Evolutionary conservation across 2,113 vertebrate species (phyloP).

Genomic region (Marmota monax): DNA sequence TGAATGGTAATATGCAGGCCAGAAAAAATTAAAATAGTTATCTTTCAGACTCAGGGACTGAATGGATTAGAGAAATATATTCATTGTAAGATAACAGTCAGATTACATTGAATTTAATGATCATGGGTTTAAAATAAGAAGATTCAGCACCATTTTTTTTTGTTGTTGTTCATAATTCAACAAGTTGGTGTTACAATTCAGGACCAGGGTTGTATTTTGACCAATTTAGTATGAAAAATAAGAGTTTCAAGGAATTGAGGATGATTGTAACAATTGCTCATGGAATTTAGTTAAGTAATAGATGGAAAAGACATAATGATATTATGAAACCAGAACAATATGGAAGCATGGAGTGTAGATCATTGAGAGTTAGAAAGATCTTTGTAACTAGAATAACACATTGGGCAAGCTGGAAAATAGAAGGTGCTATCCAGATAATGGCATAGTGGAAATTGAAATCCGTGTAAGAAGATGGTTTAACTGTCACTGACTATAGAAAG

Average conservation of each 20-base stretch:
- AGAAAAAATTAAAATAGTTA: background rate
- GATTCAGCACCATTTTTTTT: background rate
- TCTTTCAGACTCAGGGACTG: background rate
- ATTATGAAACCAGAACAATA: background rate
- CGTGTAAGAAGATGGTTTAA: background rate
- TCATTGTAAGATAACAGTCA: background rate
- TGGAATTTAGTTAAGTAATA: background rate
- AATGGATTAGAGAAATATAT: background rate
- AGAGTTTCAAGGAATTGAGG: background rate
- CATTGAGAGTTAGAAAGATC: background rate
- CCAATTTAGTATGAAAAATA: background rate
- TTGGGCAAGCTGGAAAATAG: background rate
- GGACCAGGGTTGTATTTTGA: background rate
- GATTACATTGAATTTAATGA: background rate
- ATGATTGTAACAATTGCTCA: background rate
- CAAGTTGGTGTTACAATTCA: background rate
- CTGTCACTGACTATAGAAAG: background rate
- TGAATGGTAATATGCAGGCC: background rate
- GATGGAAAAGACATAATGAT: background rate
- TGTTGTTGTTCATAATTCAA: background rate
- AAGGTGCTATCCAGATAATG: background rate
- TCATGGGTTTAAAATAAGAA: background rate
- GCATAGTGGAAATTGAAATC: background rate
- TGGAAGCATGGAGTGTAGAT: background rate
- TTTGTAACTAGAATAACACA: background rate